phyloP scores from a whole-genome alignment of 2,113 vertebrate genomes.

The Bubo scandiacus region DNA sequence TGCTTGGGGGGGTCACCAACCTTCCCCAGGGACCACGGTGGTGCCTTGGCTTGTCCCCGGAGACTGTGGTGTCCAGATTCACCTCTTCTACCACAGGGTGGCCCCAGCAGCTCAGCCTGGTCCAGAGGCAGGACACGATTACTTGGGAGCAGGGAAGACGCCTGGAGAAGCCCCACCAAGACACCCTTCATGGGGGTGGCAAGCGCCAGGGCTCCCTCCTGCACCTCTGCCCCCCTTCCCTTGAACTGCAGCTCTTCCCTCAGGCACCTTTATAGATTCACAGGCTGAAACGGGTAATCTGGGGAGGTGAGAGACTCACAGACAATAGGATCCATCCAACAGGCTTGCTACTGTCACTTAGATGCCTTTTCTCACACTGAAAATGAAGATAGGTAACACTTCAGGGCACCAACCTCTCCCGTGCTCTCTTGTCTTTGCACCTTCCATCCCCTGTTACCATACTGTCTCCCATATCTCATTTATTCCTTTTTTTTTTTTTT shows the following conservation, averaged over 20 bases:
- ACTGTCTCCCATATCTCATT: not conserved
- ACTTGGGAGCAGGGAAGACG: not conserved
- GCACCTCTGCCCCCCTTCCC: not conserved
- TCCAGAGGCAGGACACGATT: fast-evolving
- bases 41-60: not conserved
- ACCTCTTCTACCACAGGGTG: not conserved
- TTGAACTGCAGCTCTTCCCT: not conserved
- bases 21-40: not conserved
- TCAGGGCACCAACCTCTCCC: not conserved
- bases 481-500: not conserved
- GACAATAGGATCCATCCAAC: not conserved
- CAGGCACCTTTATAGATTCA: not conserved
- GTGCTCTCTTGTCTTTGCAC: not conserved
- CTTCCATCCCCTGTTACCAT: fast-evolving
- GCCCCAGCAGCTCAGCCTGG: not conserved
- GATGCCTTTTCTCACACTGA: not conserved
- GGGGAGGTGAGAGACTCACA: not conserved
- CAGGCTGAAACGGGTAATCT: not conserved
- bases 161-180: not conserved
- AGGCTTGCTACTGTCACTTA: not conserved
- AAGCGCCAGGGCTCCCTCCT: not conserved
- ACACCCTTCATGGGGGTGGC: no score
- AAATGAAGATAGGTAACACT: not conserved
- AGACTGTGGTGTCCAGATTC: not conserved
- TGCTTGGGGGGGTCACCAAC: fast-evolving